phyloP scores from a whole-genome alignment of 2,113 vertebrate species.

The Tetrax tetrax region DNA sequence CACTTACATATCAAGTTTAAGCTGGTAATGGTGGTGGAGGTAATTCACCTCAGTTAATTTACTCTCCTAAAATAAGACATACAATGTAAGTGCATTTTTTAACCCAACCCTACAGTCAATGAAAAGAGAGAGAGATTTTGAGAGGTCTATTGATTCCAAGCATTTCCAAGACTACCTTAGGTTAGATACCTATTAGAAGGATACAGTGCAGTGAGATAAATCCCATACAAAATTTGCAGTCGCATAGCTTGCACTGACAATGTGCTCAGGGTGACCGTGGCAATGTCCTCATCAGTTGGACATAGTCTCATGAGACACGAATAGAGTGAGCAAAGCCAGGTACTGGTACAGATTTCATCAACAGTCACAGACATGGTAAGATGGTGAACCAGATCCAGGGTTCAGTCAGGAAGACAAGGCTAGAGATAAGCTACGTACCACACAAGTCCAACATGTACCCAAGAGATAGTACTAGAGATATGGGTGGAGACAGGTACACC shows the following conservation, averaged over 20 bases:
- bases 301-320: background rate
- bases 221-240: background rate
- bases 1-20: background rate
- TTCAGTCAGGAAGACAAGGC: background rate
- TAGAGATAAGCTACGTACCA: background rate
- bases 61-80: background rate
- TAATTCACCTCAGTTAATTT: background rate
- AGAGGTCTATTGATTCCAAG: background rate
- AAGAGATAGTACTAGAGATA: background rate
- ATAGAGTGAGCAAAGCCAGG: background rate
- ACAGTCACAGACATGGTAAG: background rate
- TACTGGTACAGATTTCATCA: background rate
- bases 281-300: background rate
- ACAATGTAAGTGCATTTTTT: background rate
- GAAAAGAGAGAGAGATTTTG: background rate
- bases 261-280: background rate
- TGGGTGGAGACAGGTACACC: background rate
- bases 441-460: background rate
- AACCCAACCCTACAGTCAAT: background rate
- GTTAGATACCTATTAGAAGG: background rate
- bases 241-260: background rate
- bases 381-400: background rate
- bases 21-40: background rate
- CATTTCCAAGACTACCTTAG: background rate
- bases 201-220: background rate